A percentile compares a stretch with the other conserved stretches of the same genome.
phyloP scores from a whole-genome alignment of 2,888 invertebrate genomes.

The Piscicola geometra region DNA sequence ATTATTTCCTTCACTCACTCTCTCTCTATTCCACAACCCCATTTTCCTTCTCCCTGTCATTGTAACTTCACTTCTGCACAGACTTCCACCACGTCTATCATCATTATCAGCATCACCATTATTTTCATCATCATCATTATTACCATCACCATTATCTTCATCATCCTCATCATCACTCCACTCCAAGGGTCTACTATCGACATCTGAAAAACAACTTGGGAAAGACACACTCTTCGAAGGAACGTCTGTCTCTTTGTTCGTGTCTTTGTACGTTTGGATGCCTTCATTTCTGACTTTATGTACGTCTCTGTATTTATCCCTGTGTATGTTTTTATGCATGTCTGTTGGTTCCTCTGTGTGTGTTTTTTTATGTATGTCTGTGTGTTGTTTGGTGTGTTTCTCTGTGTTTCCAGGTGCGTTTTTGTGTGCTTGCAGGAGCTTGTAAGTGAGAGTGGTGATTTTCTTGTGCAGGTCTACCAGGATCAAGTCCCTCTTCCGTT shows the following conservation, averaged over 20 bases:
- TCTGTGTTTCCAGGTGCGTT: not conserved
- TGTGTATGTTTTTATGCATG: not conserved
- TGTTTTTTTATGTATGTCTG: not conserved
- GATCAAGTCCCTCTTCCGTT: not conserved
- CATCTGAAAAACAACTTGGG: not conserved
- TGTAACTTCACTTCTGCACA: no score
- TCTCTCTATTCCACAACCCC: no score
- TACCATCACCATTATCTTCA: not conserved
- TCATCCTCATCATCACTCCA: not conserved
- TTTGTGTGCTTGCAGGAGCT: not conserved
- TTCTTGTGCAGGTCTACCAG: conserved; percentile 12
- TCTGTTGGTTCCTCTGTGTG: not conserved
- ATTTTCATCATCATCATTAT: not conserved
- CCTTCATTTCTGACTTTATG: not conserved
- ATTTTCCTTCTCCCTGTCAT: no score
- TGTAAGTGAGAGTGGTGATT: not conserved
- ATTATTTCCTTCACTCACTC: no score
- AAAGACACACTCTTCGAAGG: not conserved
- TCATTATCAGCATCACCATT: not conserved
- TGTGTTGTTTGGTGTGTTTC: not conserved
- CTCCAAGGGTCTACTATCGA: not conserved
- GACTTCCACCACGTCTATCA: not conserved
- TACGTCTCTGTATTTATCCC: not conserved
- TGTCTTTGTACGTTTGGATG: not conserved
- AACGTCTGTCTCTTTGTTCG: no score